phyloP scores from a whole-genome alignment of 2,113 vertebrate genomes.

The Trichechus manatus region DNA sequence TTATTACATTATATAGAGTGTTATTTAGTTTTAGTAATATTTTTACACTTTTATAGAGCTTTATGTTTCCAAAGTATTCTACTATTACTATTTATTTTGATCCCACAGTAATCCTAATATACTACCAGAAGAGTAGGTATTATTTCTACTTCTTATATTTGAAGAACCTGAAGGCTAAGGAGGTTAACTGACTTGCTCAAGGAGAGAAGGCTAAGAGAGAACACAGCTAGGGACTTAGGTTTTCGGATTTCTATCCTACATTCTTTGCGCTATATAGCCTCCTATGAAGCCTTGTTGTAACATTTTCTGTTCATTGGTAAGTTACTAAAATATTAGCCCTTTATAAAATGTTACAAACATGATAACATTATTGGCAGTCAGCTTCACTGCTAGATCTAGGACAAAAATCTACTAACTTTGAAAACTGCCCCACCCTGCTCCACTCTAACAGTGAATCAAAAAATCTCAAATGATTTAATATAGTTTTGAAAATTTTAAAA shows the following conservation, averaged over 20 bases:
- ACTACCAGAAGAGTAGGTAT: background rate
- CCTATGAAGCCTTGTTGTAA: background rate
- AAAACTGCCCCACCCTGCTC: background rate
- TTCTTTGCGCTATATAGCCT: background rate
- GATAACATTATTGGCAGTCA: background rate
- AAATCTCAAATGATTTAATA: constrained; percentile 20
- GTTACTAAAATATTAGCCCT: constrained; percentile 56
- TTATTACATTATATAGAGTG: background rate
- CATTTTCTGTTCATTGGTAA: constrained; percentile 51
- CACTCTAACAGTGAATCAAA: background rate
- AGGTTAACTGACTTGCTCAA: background rate
- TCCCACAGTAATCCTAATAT: constrained; percentile 5
- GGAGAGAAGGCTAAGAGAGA: background rate
- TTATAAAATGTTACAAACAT: constrained; percentile 49
- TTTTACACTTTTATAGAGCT: constrained; percentile 25
- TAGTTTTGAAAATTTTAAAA: constrained; percentile 43
- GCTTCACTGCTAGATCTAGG: background rate
- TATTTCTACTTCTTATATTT: background rate
- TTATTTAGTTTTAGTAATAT: constrained; percentile 6
- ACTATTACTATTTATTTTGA: constrained; percentile 22
- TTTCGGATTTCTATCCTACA: background rate
- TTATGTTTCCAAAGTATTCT: background rate
- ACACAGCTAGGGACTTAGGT: background rate
- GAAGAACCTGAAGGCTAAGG: background rate
- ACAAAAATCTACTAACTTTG: background rate